Base-by-base conservation (phyloP, 1,140 invertebrate genomes). In the Bombus polaris region DNA sequence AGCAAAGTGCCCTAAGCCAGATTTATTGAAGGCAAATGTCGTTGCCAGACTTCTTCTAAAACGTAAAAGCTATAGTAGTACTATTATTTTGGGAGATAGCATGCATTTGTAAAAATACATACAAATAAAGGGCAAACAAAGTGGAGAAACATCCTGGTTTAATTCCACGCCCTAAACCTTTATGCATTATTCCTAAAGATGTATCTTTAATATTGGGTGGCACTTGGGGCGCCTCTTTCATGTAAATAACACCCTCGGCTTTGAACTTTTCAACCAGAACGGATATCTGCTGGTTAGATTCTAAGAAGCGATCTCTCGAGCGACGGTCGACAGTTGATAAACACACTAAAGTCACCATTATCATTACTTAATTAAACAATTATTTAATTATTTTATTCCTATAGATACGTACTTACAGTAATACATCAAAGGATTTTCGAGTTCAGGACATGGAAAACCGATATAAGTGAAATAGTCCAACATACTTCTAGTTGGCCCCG, bases 391-490 rank as follows among this genome's bases (percentile, higher is more conserved):
- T 22, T 62, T 1, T 73, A 10, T 62, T 66, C 32, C 42, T n/a
- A 5, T 28, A 35, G 13, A 28, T 15, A 62, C 2, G 73, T 82
- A 96, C 97, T 97, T 96, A 98, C 98, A 95, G 94, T 99, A 99
- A 95, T 99, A 99, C 98, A 98, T 99, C 0, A 99, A 95, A 0
- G 98, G 98, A 94, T 99, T 99, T 94, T 99, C 98, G 70, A 98
- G 94, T 93, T 98, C 97, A 1, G 98, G 98, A 95, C 98, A 99
- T 0, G 98, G 98, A 92, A 99, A 99, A 15, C 98, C 98, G 89
- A 99, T 98, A 72, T 97, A 97, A 59, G 97, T 97, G 93, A 99
- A 99, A 93, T 99, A 99, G 90, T 99, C 98, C 70, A 99, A 94
- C 96, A 99, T 98, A 90, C 98, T 97, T 59, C 98, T 96, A 0